Evolutionary conservation across 2,113 vertebrate species (phyloP).

Genomic region (Noturus placidus): DNA sequence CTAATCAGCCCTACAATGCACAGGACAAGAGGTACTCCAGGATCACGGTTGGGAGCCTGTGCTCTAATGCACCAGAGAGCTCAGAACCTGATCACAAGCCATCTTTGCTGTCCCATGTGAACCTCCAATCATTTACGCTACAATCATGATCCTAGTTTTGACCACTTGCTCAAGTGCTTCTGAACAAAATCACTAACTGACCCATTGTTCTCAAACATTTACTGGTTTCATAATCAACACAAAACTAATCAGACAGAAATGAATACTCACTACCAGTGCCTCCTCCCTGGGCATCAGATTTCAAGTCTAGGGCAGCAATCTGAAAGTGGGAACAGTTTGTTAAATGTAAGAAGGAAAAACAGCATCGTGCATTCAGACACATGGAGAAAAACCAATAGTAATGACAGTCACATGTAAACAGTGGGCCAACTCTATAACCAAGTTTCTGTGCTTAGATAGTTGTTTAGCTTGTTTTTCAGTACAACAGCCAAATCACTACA

Average conservation of each 20-base stretch:
- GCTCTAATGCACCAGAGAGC: too few species aligned
- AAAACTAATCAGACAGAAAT: background rate
- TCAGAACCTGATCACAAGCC: background rate
- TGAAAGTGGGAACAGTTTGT: conserved; percentile 58
- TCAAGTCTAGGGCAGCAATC: conserved; percentile 99
- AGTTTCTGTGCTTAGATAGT: background rate
- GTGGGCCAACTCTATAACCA: background rate
- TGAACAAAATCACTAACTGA: background rate
- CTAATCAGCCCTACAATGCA: background rate
- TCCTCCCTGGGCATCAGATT: conserved; percentile 86
- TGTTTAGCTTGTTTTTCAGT: background rate
- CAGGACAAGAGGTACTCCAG: background rate
- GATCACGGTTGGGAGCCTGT: background rate
- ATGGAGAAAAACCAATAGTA: background rate
- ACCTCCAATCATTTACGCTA: background rate
- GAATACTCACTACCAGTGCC: conserved; percentile 87
- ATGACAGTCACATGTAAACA: background rate
- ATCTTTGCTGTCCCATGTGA: background rate
- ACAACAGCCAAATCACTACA: background rate
- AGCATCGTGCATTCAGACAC: background rate
- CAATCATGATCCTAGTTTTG: background rate
- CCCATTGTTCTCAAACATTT: background rate
- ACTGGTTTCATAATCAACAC: background rate
- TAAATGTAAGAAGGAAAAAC: background rate
- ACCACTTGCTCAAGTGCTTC: background rate